Conservation (phyloP, 2,113 vertebrate genomes). For the Corythornis vintsioides region DNA sequence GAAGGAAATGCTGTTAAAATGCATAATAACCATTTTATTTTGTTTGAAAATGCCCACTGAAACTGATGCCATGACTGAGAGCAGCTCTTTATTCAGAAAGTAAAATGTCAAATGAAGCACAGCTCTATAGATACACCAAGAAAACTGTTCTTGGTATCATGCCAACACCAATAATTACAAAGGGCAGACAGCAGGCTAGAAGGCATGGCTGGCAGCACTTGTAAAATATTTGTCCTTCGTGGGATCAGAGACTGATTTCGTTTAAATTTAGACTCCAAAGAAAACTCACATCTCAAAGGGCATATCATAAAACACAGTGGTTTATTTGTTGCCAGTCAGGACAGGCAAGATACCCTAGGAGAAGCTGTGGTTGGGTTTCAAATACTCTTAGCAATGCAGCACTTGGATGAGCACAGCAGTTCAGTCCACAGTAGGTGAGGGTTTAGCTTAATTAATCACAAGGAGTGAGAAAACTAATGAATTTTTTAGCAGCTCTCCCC, state of each 20-base stretch:
- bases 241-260: not conserved
- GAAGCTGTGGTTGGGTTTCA: not conserved
- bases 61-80: not conserved
- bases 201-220: constrained; percentile 1
- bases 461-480: not conserved
- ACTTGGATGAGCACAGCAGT: not conserved
- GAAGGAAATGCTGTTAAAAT: not conserved
- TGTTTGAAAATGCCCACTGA: constrained; percentile 20
- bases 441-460: not conserved
- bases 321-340: not conserved
- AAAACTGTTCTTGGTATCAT: constrained; percentile 14
- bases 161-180: constrained; percentile 29
- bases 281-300: constrained; percentile 1
- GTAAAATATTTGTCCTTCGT: constrained; percentile 39
- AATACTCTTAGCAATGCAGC: not conserved
- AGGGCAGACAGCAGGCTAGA: constrained; percentile 22
- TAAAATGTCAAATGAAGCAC: constrained; percentile 24
- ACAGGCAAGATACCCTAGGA: not conserved
- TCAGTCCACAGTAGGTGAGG: not conserved
- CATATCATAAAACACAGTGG: not conserved
- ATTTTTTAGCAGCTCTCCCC: not conserved
- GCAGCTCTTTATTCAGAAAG: constrained; percentile 1
- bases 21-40: not conserved
- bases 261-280: constrained; percentile 36
- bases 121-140: not conserved